Conservation (phyloP, 1,140 invertebrate species). For the Scaptomyza pallida region DNA sequence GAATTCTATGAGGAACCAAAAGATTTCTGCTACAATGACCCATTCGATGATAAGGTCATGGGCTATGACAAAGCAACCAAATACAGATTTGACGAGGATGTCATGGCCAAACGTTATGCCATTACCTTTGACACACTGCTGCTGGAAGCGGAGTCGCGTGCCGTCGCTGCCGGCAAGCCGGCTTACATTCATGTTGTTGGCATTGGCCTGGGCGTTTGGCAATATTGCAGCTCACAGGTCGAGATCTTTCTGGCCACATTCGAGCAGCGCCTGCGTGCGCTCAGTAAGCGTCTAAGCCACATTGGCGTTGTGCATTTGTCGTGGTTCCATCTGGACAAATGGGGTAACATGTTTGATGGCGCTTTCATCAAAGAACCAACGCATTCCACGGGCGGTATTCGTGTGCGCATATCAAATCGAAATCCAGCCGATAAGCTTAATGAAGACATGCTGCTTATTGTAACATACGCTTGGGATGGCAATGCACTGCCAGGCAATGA, state of each 20-base stretch:
- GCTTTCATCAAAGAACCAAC: constrained; percentile 24
- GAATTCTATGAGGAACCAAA: constrained; percentile 62
- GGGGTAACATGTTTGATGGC: constrained; percentile 48
- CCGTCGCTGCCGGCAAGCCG: constrained; percentile 27
- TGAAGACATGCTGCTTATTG: constrained; percentile 83
- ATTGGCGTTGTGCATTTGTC: constrained; percentile 79
- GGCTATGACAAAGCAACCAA: neutral
- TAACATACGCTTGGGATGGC: constrained; percentile 88
- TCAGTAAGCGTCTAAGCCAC: constrained; percentile 50
- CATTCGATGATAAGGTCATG: constrained; percentile 9
- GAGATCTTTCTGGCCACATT: constrained; percentile 73
- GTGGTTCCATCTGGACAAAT: constrained; percentile 59
- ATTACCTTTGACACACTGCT: constrained; percentile 72
- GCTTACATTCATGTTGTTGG: constrained; percentile 77
- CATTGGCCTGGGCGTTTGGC: constrained; percentile 75
- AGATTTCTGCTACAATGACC: constrained; percentile 37
- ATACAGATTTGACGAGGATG: constrained; percentile 46
- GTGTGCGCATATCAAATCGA: constrained; percentile 44
- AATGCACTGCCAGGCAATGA: constrained; percentile 88
- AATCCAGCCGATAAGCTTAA: constrained; percentile 69
- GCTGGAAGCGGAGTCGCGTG: constrained; percentile 61
- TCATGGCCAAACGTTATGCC: constrained; percentile 76
- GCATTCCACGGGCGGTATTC: constrained; percentile 67
- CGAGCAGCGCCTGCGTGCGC: constrained; percentile 57
- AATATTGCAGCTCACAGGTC: constrained; percentile 39